Evolutionary conservation across 2,797 vertebrate species (phyloP).

Genomic region (Fistularia tabacaria): DNA sequence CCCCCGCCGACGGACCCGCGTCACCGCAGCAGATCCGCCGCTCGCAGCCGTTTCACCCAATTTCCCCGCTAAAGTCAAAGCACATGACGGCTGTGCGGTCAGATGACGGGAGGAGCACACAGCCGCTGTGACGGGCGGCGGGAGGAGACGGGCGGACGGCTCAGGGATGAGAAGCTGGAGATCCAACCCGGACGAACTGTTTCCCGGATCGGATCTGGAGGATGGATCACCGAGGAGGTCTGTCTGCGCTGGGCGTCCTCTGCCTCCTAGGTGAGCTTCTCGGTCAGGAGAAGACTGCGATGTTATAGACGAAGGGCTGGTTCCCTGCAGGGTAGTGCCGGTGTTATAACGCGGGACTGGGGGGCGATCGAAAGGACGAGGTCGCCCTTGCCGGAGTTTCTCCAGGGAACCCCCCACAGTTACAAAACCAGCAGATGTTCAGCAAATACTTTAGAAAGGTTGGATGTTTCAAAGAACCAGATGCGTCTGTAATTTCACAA

Average conservation of each 20-base stretch:
- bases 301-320: background rate
- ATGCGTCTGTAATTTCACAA: too few species aligned
- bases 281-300: background rate
- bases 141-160: too few species aligned
- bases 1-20: constrained; percentile 26
- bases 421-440: too few species aligned
- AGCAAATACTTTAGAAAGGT: too few species aligned
- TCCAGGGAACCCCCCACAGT: too few species aligned
- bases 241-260: constrained; percentile 48
- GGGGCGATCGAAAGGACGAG: too few species aligned
- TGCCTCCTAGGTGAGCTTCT: constrained; percentile 65
- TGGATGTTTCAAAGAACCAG: too few species aligned
- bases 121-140: constrained; percentile 11
- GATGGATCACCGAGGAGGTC: constrained; percentile 43
- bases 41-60: constrained; percentile 27
- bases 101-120: constrained; percentile 66
- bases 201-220: constrained; percentile 33
- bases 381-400: too few species aligned
- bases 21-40: constrained; percentile 12
- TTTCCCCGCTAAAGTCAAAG: constrained; percentile 56
- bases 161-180: constrained; percentile 54
- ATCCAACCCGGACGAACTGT: constrained; percentile 18
- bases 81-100: constrained; percentile 75
- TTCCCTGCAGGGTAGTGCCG: too few species aligned
- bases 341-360: too few species aligned